These are phyloP conservation scores for Oryzaephilus surinamensis DNA, from an alignment of 1,140 invertebrate genomes.

Conservation along the genomic window DNA sequence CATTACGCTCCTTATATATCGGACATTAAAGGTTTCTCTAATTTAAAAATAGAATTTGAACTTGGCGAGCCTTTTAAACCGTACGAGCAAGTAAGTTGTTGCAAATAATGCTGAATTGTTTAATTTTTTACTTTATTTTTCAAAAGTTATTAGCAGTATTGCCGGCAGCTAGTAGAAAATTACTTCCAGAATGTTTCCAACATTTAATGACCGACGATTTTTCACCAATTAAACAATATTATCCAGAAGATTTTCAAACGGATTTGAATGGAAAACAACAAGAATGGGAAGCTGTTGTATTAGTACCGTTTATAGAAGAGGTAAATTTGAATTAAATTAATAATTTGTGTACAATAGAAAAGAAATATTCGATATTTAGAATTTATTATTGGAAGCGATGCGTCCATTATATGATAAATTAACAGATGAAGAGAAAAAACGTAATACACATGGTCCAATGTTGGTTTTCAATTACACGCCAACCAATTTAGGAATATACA, in stretches of 20 bases:
- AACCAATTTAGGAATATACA: slow-evolving; percentile 43
- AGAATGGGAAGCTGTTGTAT: slow-evolving; percentile 95
- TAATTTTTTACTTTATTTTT: slow-evolving; percentile 8
- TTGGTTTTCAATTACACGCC: slow-evolving; percentile 59
- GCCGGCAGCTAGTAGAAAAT: slow-evolving; percentile 69
- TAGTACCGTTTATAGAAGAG: slow-evolving; percentile 96
- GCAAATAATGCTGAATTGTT: slow-evolving; percentile 26
- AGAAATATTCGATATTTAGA: too few relatives aligned
- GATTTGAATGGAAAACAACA: slow-evolving; percentile 90
- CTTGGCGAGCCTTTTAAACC: slow-evolving; percentile 83
- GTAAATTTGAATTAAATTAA: slow-evolving; percentile 25
- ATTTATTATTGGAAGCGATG: slow-evolving; percentile 72
- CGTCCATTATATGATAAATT: slow-evolving; percentile 53
- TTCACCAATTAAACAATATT: slow-evolving; percentile 83
- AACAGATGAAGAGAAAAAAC: slow-evolving; percentile 55
- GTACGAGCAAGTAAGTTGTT: slow-evolving; percentile 93
- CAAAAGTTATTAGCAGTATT: slow-evolving; percentile 85
- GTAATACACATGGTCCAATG: slow-evolving; percentile 84
- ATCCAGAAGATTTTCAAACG: slow-evolving; percentile 80
- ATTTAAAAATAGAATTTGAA: slow-evolving; percentile 67
- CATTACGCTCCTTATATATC: slow-evolving; percentile 95
- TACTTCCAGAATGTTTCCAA: slow-evolving; percentile 75
- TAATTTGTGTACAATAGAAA: neutral
- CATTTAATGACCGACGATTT: slow-evolving; percentile 67
- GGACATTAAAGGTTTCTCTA: slow-evolving; percentile 74